Percentiles rank a stretch among this genome's conserved stretches.
Evolutionary conservation across 2,797 vertebrate species (phyloP).

Genomic region (Halcyon smyrnensis): DNA sequence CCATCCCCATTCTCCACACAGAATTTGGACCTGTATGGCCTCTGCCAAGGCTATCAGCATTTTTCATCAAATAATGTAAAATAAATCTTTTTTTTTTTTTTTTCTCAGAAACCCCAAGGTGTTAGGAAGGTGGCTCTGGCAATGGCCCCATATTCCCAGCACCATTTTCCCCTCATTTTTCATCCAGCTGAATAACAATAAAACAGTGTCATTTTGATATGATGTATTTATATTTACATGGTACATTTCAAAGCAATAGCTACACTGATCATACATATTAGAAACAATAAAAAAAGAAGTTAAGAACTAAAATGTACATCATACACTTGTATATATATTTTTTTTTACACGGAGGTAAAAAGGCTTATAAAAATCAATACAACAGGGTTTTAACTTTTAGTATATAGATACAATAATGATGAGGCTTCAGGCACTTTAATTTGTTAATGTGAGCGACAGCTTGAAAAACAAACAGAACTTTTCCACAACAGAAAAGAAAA

Average conservation of each 20-base stretch:
- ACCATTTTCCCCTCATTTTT: neutral
- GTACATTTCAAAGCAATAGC: slow-evolving; percentile 90
- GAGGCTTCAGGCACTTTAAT: slow-evolving; percentile 95
- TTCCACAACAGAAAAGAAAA: slow-evolving; percentile 74
- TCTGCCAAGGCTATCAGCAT: fast-evolving
- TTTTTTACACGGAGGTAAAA: slow-evolving; percentile 97
- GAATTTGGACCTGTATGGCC: fast-evolving
- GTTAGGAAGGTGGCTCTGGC: fast-evolving
- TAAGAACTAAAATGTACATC: slow-evolving; percentile 99
- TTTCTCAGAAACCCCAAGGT: fast-evolving
- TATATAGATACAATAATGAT: slow-evolving; percentile 88
- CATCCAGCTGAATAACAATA: neutral
- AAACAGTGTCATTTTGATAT: slow-evolving; percentile 77
- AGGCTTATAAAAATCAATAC: slow-evolving; percentile 95
- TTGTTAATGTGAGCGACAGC: slow-evolving; percentile 89
- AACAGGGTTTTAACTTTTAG: slow-evolving; percentile 87
- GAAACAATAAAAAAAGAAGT: slow-evolving; percentile 95
- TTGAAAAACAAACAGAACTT: slow-evolving; percentile 69
- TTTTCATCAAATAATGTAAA: fast-evolving
- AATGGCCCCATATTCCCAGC: fast-evolving
- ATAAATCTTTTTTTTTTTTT: neutral
- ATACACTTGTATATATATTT: slow-evolving; percentile 95
- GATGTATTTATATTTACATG: slow-evolving; percentile 92
- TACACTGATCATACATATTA: slow-evolving; percentile 95
- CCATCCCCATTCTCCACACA: fast-evolving